Percentiles rank a stretch among this genome's conserved stretches.
These are phyloP conservation scores for Hetaerina titia DNA, from an alignment of 2,888 invertebrate genomes.

Conservation along the genomic window DNA sequence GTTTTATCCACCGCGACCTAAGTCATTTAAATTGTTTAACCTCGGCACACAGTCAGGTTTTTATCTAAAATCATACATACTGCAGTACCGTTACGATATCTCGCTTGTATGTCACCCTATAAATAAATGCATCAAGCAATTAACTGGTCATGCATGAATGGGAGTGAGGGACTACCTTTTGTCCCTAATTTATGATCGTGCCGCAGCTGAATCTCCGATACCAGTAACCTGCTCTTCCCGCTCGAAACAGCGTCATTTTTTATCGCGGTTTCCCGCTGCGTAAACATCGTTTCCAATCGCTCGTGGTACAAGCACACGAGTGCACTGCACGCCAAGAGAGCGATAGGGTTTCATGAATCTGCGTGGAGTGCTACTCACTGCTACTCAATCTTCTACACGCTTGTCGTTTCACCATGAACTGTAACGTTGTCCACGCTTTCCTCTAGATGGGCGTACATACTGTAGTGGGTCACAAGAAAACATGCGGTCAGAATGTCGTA, in stretches of 20 bases:
- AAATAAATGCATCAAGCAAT: slow-evolving; percentile 4
- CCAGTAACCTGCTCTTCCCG: not conserved
- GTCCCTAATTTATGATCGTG: not conserved
- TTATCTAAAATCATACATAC: not conserved
- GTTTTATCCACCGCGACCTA: not conserved
- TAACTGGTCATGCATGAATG: not conserved
- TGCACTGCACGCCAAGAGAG: not conserved
- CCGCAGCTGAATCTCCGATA: not conserved
- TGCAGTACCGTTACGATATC: not conserved
- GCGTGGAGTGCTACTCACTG: not conserved
- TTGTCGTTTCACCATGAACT: not conserved
- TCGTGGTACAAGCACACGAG: not conserved
- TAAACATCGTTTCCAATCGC: not conserved
- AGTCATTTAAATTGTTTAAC: not conserved
- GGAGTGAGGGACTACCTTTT: not conserved
- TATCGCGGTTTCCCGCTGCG: not conserved
- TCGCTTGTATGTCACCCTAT: not conserved
- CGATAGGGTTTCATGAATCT: slow-evolving; percentile 12
- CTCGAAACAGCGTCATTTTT: not conserved
- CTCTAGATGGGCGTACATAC: too few species aligned
- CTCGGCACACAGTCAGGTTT: not conserved
- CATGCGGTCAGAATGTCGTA: too few species aligned
- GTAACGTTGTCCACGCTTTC: too few species aligned
- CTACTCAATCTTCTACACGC: not conserved
- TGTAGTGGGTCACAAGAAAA: too few species aligned